These are phyloP conservation scores for Lagocephalus sceleratus DNA, from an alignment of 2,797 vertebrate genomes.

Conservation along the genomic window DNA sequence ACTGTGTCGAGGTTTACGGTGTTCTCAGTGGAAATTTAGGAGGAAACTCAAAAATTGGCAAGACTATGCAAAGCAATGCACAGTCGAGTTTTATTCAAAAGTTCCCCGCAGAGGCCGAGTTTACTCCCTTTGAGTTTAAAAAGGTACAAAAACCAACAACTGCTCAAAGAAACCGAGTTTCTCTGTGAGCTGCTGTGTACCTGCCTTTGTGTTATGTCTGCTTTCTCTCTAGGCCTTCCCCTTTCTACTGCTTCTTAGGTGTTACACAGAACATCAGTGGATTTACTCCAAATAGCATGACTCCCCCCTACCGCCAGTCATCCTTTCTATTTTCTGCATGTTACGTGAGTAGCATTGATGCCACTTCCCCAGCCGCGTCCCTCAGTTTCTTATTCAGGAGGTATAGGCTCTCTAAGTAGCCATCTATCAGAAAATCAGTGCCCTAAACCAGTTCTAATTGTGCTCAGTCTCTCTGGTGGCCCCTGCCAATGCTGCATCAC, in stretches of 20 bases:
- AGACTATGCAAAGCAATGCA: not conserved
- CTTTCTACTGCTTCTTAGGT: constrained; percentile 35
- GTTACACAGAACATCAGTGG: constrained; percentile 52
- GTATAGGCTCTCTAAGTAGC: constrained; percentile 62
- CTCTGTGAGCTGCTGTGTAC: constrained; percentile 11
- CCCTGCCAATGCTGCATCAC: constrained; percentile 51
- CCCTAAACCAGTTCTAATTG: constrained; percentile 70
- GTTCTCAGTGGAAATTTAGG: constrained; percentile 1
- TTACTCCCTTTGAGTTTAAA: constrained; percentile 8
- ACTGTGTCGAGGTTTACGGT: constrained; percentile 9
- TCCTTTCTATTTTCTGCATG: constrained; percentile 58
- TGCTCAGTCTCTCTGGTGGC: constrained; percentile 57
- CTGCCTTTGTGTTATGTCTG: constrained; percentile 23
- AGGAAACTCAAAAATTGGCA: not conserved
- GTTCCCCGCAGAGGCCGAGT: constrained; percentile 10
- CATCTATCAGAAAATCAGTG: constrained; percentile 69
- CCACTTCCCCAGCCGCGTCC: constrained; percentile 48
- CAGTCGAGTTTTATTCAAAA: constrained; percentile 2
- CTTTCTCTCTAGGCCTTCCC: constrained; percentile 24
- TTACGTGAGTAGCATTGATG: constrained; percentile 71
- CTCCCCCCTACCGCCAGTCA: constrained; percentile 44
- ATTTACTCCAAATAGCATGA: constrained; percentile 63
- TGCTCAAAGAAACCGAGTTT: constrained; percentile 9
- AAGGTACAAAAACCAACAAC: constrained; percentile 21
- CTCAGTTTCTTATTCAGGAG: constrained; percentile 63